These are phyloP conservation scores for Propsilocerus akamusi DNA, from an alignment of 1,140 invertebrate genomes.

Conservation along the genomic window DNA sequence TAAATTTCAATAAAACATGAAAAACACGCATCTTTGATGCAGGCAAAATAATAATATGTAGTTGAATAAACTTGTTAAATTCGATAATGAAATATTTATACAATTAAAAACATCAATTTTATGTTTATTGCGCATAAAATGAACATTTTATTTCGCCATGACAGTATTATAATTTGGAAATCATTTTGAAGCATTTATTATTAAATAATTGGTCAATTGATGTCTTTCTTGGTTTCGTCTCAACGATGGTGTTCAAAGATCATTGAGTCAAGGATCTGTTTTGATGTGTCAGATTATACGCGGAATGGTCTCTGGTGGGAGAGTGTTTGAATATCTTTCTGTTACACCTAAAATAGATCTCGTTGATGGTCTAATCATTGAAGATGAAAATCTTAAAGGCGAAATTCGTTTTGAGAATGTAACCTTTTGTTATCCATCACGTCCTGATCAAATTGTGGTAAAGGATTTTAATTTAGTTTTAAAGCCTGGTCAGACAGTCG, in stretches of 20 bases:
- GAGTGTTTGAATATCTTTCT: conserved; percentile 82
- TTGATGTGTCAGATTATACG: conserved; percentile 75
- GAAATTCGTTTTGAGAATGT: conserved; percentile 74
- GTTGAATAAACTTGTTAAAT: no score
- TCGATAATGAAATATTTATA: no score
- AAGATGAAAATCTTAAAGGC: conserved; percentile 53
- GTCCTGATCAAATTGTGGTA: conserved; percentile 60
- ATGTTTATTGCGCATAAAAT: no score
- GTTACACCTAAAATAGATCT: conserved; percentile 49
- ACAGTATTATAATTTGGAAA: no score
- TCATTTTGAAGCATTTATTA: no score
- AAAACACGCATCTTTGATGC: no score
- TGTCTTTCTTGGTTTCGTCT: conserved; percentile 87
- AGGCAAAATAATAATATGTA: no score
- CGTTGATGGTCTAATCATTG: conserved; percentile 49
- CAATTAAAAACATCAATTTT: no score
- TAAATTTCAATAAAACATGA: no score
- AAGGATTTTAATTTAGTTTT: conserved; percentile 65
- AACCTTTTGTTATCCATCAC: conserved; percentile 71
- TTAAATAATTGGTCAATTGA: conserved; percentile 80
- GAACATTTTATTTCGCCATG: no score
- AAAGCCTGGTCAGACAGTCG: conserved; percentile 72
- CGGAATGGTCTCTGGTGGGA: conserved; percentile 62
- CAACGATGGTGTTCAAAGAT: conserved; percentile 91
- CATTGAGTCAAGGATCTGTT: conserved; percentile 72